Percentiles rank a stretch among this genome's conserved stretches.
Conservation (phyloP, 2,888 invertebrate species). For the Blastobasis lacticolella region DNA sequence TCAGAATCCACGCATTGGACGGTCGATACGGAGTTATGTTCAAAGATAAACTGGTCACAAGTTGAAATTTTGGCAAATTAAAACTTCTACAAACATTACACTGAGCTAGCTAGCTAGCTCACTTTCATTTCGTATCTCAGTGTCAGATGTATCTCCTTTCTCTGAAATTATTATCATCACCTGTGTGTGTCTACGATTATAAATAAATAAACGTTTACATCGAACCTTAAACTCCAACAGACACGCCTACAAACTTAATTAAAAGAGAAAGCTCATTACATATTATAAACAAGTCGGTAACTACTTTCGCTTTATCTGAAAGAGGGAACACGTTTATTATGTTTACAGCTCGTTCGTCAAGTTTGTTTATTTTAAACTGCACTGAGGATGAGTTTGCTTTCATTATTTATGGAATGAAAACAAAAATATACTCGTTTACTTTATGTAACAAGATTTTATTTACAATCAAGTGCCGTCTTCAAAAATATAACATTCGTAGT, state of each 20-base stretch:
- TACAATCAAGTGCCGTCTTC: too few relatives aligned
- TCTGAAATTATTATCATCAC: too few relatives aligned
- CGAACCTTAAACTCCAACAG: not conserved
- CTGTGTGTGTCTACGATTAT: not conserved
- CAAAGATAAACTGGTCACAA: too few relatives aligned
- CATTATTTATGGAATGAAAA: not conserved
- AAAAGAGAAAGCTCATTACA: slow-evolving; percentile 37
- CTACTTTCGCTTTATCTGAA: slow-evolving; percentile 31
- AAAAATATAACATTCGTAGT: too few relatives aligned
- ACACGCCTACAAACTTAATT: slow-evolving; percentile 23
- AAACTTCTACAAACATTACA: too few relatives aligned
- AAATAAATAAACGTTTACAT: not conserved
- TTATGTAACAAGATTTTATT: too few relatives aligned
- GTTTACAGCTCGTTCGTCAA: not conserved
- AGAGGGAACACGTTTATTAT: slow-evolving; percentile 11
- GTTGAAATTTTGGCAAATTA: too few relatives aligned
- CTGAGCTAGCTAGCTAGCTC: too few relatives aligned
- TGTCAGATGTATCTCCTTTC: too few relatives aligned
- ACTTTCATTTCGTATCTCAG: too few relatives aligned
- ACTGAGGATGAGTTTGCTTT: not conserved
- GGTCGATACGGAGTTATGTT: too few relatives aligned
- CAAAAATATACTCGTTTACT: not conserved
- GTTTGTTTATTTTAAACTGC: not conserved
- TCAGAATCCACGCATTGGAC: too few relatives aligned
- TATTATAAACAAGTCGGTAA: slow-evolving; percentile 10